Evolutionary conservation across 2,797 vertebrate genomes (phyloP), one percentile per base, ranked within the genome.

Genomic region (Notoglanidium macrostoma): DNA sequence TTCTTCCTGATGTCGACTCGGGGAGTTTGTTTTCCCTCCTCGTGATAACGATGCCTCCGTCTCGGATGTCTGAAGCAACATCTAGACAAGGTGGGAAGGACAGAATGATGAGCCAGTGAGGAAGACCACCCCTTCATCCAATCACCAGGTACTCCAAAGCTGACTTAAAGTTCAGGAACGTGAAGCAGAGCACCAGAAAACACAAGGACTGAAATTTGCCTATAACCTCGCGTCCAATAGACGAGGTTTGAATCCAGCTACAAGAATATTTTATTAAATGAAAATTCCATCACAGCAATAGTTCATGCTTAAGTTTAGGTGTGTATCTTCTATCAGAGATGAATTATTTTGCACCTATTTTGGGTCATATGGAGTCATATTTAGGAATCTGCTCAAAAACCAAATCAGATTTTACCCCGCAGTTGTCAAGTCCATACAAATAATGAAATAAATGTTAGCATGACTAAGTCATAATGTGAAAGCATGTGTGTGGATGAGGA

Each of bases 351-450:
- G 3, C 14, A 4, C 32, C 32, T 49, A 40, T 73, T 8, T 51
- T 49, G 35, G 65, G 35, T 61, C 65, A n/a, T 49, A 26, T 51
- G 55, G 29, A 79, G 67, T 73, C 54, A 61, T 6, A 12, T 35
- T 86, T 68, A 73, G 46, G 44, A 63, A 87, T 51, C 40, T 74
- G 49, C 23, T 74, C 46, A 21, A 57, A 55, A 78, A 12, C 17
- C 29, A 21, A 35, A 35, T 21, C 35, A 29, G 8, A 26, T 10
- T 35, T 49, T 32, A 9, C 74, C 49, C 32, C 12, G 51, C 65
- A 19, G 40, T 2, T 59, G 59, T 21, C 73, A 85, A 65, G 68
- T 9, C 78, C 19, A 78, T 44, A 57, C 51, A 86, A 57, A 86
- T 51, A 82, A 79, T 29, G 21, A 40, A 49, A 54, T 54, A 29